Conservation (phyloP, 2,888 invertebrate genomes). For the Meloe dianella region DNA sequence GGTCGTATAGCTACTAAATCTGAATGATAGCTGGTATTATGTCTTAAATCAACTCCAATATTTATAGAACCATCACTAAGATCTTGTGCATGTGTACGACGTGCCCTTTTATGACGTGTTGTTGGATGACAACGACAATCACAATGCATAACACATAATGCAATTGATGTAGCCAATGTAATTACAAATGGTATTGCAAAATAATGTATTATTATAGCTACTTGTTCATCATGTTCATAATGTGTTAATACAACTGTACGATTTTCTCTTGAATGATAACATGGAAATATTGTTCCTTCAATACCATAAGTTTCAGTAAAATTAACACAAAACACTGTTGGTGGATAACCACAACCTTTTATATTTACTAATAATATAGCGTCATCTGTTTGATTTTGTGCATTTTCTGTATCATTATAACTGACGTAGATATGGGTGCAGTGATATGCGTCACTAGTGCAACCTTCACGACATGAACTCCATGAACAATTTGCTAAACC, state of each 20-base stretch:
- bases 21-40: slow-evolving; percentile 59
- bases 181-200: slow-evolving; percentile 84
- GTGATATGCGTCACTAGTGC: slow-evolving; percentile 77
- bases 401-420: slow-evolving; percentile 55
- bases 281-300: slow-evolving; percentile 70
- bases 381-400: slow-evolving; percentile 59
- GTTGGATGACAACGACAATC: slow-evolving; percentile 78
- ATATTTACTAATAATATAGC: slow-evolving; percentile 76
- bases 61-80: slow-evolving; percentile 75
- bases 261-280: slow-evolving; percentile 78
- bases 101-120: slow-evolving; percentile 69
- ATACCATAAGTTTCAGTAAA: slow-evolving; percentile 74
- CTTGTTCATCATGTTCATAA: slow-evolving; percentile 83
- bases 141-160: slow-evolving; percentile 85
- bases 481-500: slow-evolving; percentile 81
- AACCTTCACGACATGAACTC: slow-evolving; percentile 82
- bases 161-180: slow-evolving; percentile 83
- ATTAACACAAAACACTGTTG: slow-evolving; percentile 75
- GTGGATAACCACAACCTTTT: too few species aligned
- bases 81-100: slow-evolving; percentile 68
- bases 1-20: slow-evolving; percentile 56
- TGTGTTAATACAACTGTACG: slow-evolving; percentile 81
- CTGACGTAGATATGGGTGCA: slow-evolving; percentile 72
- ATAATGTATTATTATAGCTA: slow-evolving; percentile 81
- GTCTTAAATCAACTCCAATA: slow-evolving; percentile 71